Evolutionary conservation across 2,888 invertebrate genomes (phyloP), one percentile per base, ranked within the genome.

Genomic region (Melanostoma scalare): DNA sequence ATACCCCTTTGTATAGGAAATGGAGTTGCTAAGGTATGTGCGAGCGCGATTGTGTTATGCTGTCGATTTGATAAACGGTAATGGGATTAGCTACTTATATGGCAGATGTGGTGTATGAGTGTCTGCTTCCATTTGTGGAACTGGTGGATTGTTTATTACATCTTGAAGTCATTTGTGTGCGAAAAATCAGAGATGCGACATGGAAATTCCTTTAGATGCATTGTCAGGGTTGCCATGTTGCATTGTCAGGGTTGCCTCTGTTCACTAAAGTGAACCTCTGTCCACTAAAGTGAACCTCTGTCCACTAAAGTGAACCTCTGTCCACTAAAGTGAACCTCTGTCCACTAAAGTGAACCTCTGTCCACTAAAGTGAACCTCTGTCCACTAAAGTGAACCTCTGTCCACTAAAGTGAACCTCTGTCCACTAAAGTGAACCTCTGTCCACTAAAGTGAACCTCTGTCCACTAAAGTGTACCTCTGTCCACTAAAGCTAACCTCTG

Each of bases 1-100:
- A 5, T 8, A 42, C 8, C 9, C 0, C 42, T 42, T 5, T 42
- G 6, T 9, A 42, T n/a, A 20, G 20, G 20, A 20, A 20, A 20
- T 20, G 20, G 20, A 20, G 20, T 20, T 20, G 20, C 20, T 20
- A 20, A 56, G 40, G 3, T 56, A 40, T n/a, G 4, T 8, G 76
- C 67, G 55, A 52, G 61, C 38, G 42, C 10, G 72, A 84, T 84
- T 78, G 74, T 65, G 78, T 84, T 84, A 84, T 74, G 78, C 75
- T 84, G 78, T 78, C 82, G 77, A 78, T 74, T 73, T 84, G 82
- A 84, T 84, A 84, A 82, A 82, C 82, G 82, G 78, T 82, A 82
- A 82, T 82, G 82, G 82, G 82, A 78, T 82, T 82, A 74, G 73
- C 58, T 65, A 46, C 82, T 82, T 78, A 82, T 82, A 82, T 82